Evolutionary conservation across 2,113 vertebrate genomes (phyloP).

Genomic region (Oreotrochilus melanogaster): DNA sequence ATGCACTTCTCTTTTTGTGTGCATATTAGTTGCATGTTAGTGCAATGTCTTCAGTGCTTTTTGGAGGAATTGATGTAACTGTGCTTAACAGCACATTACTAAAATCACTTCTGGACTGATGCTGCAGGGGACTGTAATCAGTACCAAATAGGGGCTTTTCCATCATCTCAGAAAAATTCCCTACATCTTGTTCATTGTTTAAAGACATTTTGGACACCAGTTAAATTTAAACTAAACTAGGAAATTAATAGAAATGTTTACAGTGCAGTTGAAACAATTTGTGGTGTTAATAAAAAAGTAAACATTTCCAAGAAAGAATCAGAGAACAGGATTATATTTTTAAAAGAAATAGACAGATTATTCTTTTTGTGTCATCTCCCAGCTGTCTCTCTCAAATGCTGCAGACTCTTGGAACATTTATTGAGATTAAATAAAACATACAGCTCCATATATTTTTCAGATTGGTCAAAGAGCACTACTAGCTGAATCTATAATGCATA

Average conservation of each 20-base stretch:
- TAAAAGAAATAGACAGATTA: neutral
- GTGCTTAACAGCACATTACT: neutral
- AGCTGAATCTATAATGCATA: neutral
- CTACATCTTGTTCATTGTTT: neutral
- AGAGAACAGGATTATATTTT: neutral
- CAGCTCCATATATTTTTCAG: neutral
- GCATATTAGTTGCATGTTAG: neutral
- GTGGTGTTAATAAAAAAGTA: constrained; percentile 15
- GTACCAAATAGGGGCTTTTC: neutral
- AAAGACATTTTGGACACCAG: neutral
- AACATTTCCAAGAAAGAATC: neutral
- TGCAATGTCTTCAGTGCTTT: neutral
- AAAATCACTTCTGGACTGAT: neutral
- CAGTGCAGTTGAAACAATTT: neutral
- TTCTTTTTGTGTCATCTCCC: neutral
- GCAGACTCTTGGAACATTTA: neutral
- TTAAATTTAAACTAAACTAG: constrained; percentile 19
- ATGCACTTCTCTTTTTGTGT: neutral
- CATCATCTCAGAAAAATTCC: neutral
- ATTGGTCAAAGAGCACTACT: neutral
- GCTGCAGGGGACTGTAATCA: neutral
- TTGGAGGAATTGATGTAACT: neutral
- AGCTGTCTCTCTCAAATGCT: constrained; percentile 4
- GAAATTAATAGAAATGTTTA: constrained; percentile 39
- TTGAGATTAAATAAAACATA: constrained; percentile 30